Evolutionary conservation across 2,797 vertebrate genomes (phyloP), one percentile per base, ranked within the genome.

Genomic region (Pangasius macronema): DNA sequence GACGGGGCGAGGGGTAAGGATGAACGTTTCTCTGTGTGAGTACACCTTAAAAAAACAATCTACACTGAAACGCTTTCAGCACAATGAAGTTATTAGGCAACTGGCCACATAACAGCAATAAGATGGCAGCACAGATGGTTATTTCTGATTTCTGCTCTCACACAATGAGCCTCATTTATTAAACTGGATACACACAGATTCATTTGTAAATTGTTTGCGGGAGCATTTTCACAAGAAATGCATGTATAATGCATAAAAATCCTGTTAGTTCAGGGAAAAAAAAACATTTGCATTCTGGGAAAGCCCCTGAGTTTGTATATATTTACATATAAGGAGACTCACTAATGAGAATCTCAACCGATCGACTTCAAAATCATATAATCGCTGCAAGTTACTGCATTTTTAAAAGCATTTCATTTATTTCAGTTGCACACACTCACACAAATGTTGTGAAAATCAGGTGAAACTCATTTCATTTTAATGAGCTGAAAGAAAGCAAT

Each of bases 141-240:
- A 42, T 80, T 59, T 59, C 33, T 80, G 30, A 80, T 27, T 77
- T 59, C 53, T 13, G 30, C 77, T 80, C 30, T 77, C 16, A 76
- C 5, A 20, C 46, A 30, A 2, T 49, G 2, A 11, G 42, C 46
- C 27, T 76, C 10, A 24, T 59, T 81, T 59, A 14, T 81, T 22
- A 81, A 81, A 59, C 22, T 6, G 10, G 55, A 24, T 61, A 14
- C 55, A 81, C 55, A 77, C 1, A 33, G 39, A 81, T 39, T 3
- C 27, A 57, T 80, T 59, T 0, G 4, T 36, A 80, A 57, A 80
- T 59, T 61, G 10, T 42, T 33, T 3, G 0, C 72, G 22, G 51
- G 9, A 57, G 51, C 51, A 55, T 79, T 79, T 55, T 55, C 18
- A 55, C 53, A 33, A 20, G 7, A 33, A 55, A 55, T 77, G n/a